A percentile compares a stretch with the other conserved stretches of the same genome.
Conservation (phyloP, 2,888 invertebrate genomes). For the Orthonychiurus folsomi region DNA sequence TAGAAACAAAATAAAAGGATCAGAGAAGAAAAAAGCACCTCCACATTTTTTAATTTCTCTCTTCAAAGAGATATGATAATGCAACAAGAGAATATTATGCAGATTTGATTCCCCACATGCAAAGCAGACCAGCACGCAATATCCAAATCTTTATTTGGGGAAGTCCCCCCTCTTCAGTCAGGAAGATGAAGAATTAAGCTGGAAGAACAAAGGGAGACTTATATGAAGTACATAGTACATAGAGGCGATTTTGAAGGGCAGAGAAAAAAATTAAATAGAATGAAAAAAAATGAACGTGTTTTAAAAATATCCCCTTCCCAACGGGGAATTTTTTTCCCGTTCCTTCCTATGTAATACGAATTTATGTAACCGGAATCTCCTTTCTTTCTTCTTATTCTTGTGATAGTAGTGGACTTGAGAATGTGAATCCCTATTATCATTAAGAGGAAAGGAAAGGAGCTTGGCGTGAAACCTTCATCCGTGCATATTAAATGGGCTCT, state of each 20-base stretch:
- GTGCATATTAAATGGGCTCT: not conserved
- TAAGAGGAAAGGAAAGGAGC: not conserved
- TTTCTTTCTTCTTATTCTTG: not conserved
- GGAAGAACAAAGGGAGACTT: constrained; percentile 15
- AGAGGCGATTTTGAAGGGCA: not conserved
- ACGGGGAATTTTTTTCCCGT: not conserved
- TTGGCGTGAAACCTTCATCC: not conserved
- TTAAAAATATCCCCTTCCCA: not conserved
- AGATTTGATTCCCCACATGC: too few species aligned
- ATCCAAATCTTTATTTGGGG: not conserved
- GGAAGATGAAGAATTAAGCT: constrained; percentile 13
- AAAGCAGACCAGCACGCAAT: too few species aligned
- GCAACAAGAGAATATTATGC: too few species aligned
- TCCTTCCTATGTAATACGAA: not conserved
- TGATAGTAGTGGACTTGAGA: not conserved
- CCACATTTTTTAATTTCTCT: not conserved
- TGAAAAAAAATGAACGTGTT: not conserved
- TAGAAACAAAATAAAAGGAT: not conserved
- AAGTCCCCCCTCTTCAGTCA: constrained; percentile 6
- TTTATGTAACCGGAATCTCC: not conserved
- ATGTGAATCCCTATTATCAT: not conserved
- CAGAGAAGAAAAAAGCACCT: not conserved
- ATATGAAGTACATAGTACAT: constrained; percentile 2
- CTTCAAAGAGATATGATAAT: constrained; percentile 8
- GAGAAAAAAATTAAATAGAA: constrained; percentile 2